Base-by-base conservation (phyloP, 2,113 vertebrate genomes). In the Baryphthengus martii region DNA sequence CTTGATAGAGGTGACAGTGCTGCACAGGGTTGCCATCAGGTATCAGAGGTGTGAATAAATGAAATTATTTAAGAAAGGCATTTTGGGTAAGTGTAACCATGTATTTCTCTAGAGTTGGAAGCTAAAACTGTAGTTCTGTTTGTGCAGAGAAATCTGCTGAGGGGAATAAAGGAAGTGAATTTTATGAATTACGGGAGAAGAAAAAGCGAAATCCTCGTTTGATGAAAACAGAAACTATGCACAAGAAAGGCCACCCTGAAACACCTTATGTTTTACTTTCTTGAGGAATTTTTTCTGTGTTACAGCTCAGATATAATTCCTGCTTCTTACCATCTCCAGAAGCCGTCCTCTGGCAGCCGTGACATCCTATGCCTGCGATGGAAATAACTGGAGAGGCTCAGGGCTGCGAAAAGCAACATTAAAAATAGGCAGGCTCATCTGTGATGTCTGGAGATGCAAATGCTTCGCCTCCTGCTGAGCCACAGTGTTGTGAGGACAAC, bases 341-440 rank as follows among this genome's bases (percentile, higher is more conserved):
- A 93, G 50, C 52, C 47, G 11, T 42, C 24, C 52, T 52, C 53
- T 67, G 49, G 80, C 70, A 90, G 56, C 47, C 44, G 11, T 55
- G 80, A n/a, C 40, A 75, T 59, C 49, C 62, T 52, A 3, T 47
- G n/a, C 52, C 82, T 5, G 4, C 20, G 33, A 45, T 39, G 47
- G 74, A 28, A 84, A 39, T 58, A 56, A 62, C 35, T 71, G 26
- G 76, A 67, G 68, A 84, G 42, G 17, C 78, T 95, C 76, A n/a
- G 65, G 87, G 77, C 92, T 91, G 77, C 85, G 74, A 85, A 89
- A 94, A 85, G 74, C 92, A 56, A 17, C 52, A 93, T 85, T 47
- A 89, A 89, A 95, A 94, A 95, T 87, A 96, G 92, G 13, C 61
- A 50, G 55, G 53, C 70, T 96, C 56, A 39, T 91, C 77, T 78